Conservation (phyloP, 2,888 invertebrate genomes). For the Clepsis dumicolana region DNA sequence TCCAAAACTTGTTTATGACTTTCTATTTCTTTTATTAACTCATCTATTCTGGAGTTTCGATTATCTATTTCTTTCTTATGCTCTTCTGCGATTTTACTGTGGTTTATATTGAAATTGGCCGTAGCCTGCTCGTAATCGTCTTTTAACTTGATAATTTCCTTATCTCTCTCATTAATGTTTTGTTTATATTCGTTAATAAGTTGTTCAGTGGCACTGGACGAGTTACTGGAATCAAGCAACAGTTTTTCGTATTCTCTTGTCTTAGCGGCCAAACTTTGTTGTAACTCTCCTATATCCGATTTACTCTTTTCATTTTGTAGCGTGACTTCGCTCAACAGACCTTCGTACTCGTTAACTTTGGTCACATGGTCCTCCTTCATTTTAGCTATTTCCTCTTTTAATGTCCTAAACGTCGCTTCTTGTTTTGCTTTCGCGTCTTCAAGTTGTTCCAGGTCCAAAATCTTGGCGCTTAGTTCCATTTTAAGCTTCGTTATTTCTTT, state of each 20-base stretch:
- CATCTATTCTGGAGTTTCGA: conserved; percentile 81
- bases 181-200: conserved; percentile 79
- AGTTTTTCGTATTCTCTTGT: conserved; percentile 75
- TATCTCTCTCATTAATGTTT: conserved; percentile 83
- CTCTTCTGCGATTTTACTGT: conserved; percentile 81
- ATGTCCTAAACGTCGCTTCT: conserved; percentile 66
- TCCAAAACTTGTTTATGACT: conserved; percentile 77
- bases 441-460: conserved; percentile 82
- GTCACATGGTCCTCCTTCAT: conserved; percentile 71
- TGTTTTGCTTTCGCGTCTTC: conserved; percentile 76
- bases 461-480: conserved; percentile 85
- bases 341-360: conserved; percentile 82
- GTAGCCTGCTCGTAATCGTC: conserved; percentile 80
- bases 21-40: conserved; percentile 80
- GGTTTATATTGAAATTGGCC: conserved; percentile 80
- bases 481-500: conserved; percentile 83
- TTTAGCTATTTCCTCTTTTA: conserved; percentile 73
- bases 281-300: conserved; percentile 73
- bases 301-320: conserved; percentile 77
- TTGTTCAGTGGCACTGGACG: conserved; percentile 71
- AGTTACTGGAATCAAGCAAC: conserved; percentile 71
- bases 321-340: conserved; percentile 72
- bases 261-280: conserved; percentile 71
- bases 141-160: conserved; percentile 82
- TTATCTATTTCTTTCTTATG: conserved; percentile 82